Evolutionary conservation across 2,113 vertebrate species (phyloP).

Genomic region (Thunnus maccoyii): DNA sequence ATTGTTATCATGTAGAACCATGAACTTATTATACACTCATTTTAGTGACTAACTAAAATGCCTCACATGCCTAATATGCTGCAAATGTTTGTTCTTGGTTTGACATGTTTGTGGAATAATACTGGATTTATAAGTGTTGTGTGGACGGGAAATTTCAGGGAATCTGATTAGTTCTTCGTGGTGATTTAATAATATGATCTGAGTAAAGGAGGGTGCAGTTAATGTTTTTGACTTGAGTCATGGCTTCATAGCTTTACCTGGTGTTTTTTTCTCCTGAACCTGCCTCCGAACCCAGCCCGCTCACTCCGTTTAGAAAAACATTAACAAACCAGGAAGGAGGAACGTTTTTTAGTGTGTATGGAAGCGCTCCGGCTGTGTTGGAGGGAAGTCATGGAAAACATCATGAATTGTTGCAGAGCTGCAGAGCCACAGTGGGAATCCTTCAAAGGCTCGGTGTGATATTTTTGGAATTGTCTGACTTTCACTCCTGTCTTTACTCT

Average conservation of each 20-base stretch:
- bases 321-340: conserved; percentile 63
- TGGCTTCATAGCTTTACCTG: neutral
- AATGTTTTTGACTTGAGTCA: neutral
- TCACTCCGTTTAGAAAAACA: conserved; percentile 56
- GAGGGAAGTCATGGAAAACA: conserved; percentile 64
- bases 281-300: conserved; percentile 12
- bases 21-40: neutral
- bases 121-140: too few relatives aligned
- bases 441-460: conserved; percentile 42
- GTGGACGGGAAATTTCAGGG: neutral
- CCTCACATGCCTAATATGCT: too few relatives aligned
- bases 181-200: neutral
- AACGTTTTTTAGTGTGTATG: neutral
- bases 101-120: too few relatives aligned
- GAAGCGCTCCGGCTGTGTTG: neutral
- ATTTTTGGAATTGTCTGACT: conserved; percentile 67
- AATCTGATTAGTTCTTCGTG: neutral
- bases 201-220: neutral
- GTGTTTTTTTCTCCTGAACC: conserved; percentile 35
- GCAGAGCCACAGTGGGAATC: conserved; percentile 35
- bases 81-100: too few relatives aligned
- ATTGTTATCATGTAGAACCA: neutral
- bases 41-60: too few relatives aligned
- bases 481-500: conserved; percentile 36
- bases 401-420: conserved; percentile 37